Evolutionary conservation across 2,113 vertebrate genomes (phyloP), one percentile per base, ranked within the genome.

Genomic region (Eretmochelys imbricata): DNA sequence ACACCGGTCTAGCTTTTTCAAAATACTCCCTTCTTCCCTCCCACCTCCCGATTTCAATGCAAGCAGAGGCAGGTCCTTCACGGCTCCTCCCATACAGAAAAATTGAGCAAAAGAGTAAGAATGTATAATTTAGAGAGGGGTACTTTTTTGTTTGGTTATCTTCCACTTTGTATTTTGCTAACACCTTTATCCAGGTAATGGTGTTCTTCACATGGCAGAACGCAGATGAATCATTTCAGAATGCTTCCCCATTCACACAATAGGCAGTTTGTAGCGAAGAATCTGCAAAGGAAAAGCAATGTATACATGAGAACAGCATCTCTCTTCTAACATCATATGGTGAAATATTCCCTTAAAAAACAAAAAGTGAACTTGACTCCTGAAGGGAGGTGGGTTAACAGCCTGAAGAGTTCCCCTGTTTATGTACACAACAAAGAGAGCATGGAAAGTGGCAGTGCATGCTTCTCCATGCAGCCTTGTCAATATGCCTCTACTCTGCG

Each of bases 131-230:
- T 75, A 8, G 19, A 11, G n/a, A 38, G 35, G n/a, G 79, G 53
- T 84, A 87, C 17, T 62, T 62, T 16, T 93, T 13, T 35, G 87
- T 82, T 92, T 50, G 2, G 8, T 11, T 5, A 17, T 2, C 54
- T 91, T 72, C 48, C 42, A 3, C 51, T 35, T 90, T 91, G 80
- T 49, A 16, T 55, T 83, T 82, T 90, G 50, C 81, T 90, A 92
- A 98, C 98, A 95, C 96, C 82, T 54, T 97, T 84, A 24, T 98
- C 98, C 46, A 98, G 98, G 95, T 98, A 98, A 3, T 3, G 69
- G 5, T 98, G 96, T 78, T 99, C 98, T 89, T 98, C 96, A 96
- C 98, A 98, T 69, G 93, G 98, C 46, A 98, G 98, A 82, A 98
- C 98, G 93, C 97, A 98, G 4, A 62, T 62, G 59, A 62, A 62